Percentiles rank a stretch among this genome's conserved stretches.
These are phyloP conservation scores for Plusia festucae DNA, from an alignment of 2,888 invertebrate genomes.

Conservation along the genomic window DNA sequence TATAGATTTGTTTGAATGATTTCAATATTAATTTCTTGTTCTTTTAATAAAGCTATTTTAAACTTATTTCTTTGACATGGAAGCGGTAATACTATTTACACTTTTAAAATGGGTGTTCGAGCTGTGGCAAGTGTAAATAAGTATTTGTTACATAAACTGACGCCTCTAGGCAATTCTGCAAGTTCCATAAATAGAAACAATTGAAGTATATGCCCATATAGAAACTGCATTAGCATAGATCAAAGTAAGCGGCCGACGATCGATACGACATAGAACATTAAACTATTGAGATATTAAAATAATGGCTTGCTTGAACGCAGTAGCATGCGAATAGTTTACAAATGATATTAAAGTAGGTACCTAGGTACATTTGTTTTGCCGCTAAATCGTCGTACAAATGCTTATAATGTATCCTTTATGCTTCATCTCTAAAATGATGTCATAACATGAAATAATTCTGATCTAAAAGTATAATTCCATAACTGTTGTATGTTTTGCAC, in stretches of 20 bases:
- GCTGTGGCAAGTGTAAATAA: too few relatives aligned
- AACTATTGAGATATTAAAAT: conserved; percentile 31
- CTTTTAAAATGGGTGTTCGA: too few relatives aligned
- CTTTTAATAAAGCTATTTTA: too few relatives aligned
- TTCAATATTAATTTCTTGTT: too few relatives aligned
- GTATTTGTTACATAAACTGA: background rate
- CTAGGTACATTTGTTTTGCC: conserved; percentile 19
- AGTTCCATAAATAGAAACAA: background rate
- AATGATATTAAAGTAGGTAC: conserved; percentile 16
- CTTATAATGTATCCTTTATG: conserved; percentile 28
- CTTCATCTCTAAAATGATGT: conserved; percentile 51
- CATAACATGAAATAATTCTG: conserved; percentile 50
- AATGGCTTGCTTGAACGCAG: conserved; percentile 30
- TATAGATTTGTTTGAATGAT: too few relatives aligned
- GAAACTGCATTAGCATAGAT: conserved; percentile 25
- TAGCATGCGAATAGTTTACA: conserved; percentile 36
- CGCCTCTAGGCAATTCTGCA: background rate
- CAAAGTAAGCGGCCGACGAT: conserved; percentile 9
- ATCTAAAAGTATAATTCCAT: conserved; percentile 47
- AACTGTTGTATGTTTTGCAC: conserved; percentile 42
- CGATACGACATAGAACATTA: conserved; percentile 10
- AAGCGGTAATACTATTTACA: too few relatives aligned
- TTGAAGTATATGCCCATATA: background rate
- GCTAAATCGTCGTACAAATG: conserved; percentile 24
- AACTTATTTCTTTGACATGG: too few relatives aligned